Evolutionary conservation across 2,888 invertebrate genomes (phyloP).

Genomic region (Ichneumon xanthorius): DNA sequence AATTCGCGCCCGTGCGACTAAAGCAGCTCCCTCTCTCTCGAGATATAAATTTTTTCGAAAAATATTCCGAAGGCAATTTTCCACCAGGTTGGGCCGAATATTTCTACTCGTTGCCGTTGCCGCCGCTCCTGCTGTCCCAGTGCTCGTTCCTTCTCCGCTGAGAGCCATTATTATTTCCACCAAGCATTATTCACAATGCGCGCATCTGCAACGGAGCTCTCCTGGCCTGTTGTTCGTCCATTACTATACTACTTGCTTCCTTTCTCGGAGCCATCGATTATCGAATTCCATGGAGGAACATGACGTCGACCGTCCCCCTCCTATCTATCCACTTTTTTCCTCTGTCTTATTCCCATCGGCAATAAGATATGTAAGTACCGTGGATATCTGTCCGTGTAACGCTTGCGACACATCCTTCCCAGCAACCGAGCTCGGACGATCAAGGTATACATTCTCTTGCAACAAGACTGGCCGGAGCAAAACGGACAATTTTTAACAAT

Average conservation of each 20-base stretch:
- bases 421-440: not conserved
- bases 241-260: constrained; percentile 59
- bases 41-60: constrained; percentile 60
- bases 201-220: constrained; percentile 69
- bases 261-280: constrained; percentile 68
- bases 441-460: not conserved
- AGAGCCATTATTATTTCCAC: constrained; percentile 72
- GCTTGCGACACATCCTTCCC: constrained; percentile 1
- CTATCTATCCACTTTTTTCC: constrained; percentile 50
- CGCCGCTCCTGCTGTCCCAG: constrained; percentile 49
- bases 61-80: constrained; percentile 67
- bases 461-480: no score
- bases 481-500: no score
- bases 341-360: constrained; percentile 17
- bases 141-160: constrained; percentile 62
- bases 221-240: constrained; percentile 34
- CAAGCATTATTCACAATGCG: constrained; percentile 71
- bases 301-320: constrained; percentile 59
- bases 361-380: constrained; percentile 13
- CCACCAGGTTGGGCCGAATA: constrained; percentile 58
- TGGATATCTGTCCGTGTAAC: constrained; percentile 6
- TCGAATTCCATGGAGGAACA: constrained; percentile 68
- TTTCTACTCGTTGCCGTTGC: constrained; percentile 55
- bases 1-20: constrained; percentile 55
- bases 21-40: constrained; percentile 48